These are phyloP conservation scores for Eristalis arbustorum DNA, from an alignment of 2,888 invertebrate genomes.

Conservation along the genomic window DNA sequence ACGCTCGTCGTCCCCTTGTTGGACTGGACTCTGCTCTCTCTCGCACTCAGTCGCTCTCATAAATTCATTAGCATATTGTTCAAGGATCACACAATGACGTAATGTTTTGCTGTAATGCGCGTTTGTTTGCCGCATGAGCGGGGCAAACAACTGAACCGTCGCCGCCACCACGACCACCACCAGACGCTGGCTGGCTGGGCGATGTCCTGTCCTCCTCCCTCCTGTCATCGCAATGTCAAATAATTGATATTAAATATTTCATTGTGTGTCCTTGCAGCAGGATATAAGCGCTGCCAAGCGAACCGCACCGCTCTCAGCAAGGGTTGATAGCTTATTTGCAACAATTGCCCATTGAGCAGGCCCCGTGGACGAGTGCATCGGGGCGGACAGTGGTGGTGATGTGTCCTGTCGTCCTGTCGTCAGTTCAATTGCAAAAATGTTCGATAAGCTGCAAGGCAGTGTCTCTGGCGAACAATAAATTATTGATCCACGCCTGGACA, in stretches of 20 bases:
- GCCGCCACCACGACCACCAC: no score
- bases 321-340: slow-evolving; percentile 68
- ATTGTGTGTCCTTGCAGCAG: slow-evolving; percentile 20
- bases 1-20: background rate
- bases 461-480: background rate
- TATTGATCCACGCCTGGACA: slow-evolving; percentile 32
- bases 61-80: slow-evolving; percentile 70
- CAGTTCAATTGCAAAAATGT: background rate
- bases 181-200: no score
- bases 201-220: background rate
- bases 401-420: background rate
- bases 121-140: slow-evolving; percentile 48
- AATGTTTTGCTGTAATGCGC: slow-evolving; percentile 59
- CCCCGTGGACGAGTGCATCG: background rate
- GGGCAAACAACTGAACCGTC: slow-evolving; percentile 6
- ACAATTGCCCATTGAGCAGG: slow-evolving; percentile 54
- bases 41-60: slow-evolving; percentile 17
- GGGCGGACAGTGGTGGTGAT: background rate
- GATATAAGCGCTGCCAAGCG: slow-evolving; percentile 13
- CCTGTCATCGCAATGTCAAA: slow-evolving; percentile 49
- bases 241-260: slow-evolving; percentile 70
- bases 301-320: slow-evolving; percentile 15
- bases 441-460: background rate
- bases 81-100: slow-evolving; percentile 42
- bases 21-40: background rate